Conservation (phyloP, 64 coral and sea anemone species). For the Porites lutea region DNA sequence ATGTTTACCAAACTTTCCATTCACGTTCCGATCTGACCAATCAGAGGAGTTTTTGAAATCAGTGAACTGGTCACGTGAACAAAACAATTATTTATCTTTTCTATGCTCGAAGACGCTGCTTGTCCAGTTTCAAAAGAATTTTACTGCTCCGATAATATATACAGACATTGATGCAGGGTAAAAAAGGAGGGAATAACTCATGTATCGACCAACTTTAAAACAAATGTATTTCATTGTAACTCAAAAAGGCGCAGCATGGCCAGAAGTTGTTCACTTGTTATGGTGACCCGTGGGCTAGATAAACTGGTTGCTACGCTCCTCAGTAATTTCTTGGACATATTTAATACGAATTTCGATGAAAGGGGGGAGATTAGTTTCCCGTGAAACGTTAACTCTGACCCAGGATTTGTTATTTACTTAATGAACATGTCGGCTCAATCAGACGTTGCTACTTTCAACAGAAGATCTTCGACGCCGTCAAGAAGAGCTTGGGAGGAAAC, state of each 20-base stretch:
- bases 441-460: constrained; percentile 60
- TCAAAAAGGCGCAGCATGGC: not conserved
- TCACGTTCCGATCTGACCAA: not conserved
- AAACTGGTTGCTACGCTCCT: constrained; percentile 84
- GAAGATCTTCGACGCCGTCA: constrained; percentile 89
- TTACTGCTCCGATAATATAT: constrained; percentile 1
- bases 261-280: not conserved
- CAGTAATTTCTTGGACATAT: constrained; percentile 63
- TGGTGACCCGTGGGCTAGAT: not conserved
- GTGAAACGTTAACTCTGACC: constrained; percentile 44
- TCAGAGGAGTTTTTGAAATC: not conserved
- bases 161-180: not conserved
- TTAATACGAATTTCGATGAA: constrained; percentile 82
- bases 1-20: not conserved
- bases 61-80: constrained; percentile 11
- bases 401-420: constrained; percentile 77
- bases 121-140: not conserved
- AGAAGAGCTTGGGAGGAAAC: constrained; percentile 94
- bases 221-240: not conserved
- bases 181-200: not conserved
- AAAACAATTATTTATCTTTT: constrained; percentile 18
- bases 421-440: constrained; percentile 87
- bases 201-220: not conserved
- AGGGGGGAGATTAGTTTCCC: constrained; percentile 73
- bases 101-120: not conserved